Base-by-base conservation (phyloP, 2,888 invertebrate genomes). In the Bellardia pandia region DNA sequence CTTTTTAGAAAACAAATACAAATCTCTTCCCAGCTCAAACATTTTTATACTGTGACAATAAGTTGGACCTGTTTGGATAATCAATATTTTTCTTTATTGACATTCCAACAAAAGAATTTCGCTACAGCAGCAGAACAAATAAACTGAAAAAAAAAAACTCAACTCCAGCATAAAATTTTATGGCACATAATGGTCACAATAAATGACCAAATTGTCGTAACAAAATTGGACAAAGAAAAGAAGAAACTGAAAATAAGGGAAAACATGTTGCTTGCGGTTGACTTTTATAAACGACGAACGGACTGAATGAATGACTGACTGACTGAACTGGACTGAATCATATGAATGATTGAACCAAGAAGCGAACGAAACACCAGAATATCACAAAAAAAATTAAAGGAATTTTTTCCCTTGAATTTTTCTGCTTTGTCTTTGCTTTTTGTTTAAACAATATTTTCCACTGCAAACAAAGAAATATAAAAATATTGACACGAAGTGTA, bases 121-220 rank as follows among this genome's bases (percentile, higher is more conserved):
- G 77, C 83, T 64, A 56, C 51, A 77, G 8, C 64, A 77, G 83
- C 83, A 83, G 33, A 77, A 76, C 45, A 71, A 30, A 30, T 33
- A 45, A 9, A 64, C 58, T 5, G 33, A 33, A 62, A 16, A 30
- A 37, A 72, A 78, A 71, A 86, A 68, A 56, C 51, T 13, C 82
- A 75, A 71, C 40, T 60, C 16, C 71, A 75, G 72, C 72, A 86
- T 75, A 75, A 78, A 84, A 74, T 79, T 78, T 87, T 78, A 87
- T 84, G 42, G 72, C 48, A 62, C 74, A 79, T 81, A 83, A 64
- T 84, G 86, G 80, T 87, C 80, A 77, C 84, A 80, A 74, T 84
- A 87, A 84, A 84, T 84, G 84, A 81, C 86, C 86, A 84, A 80
- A 84, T 81, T 68, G 84, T 81, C 80, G 78, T 79, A 60, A 79